Evolutionary conservation across 2,113 vertebrate species (phyloP), one percentile per base, ranked within the genome.

Genomic region (Salvelinus fontinalis): DNA sequence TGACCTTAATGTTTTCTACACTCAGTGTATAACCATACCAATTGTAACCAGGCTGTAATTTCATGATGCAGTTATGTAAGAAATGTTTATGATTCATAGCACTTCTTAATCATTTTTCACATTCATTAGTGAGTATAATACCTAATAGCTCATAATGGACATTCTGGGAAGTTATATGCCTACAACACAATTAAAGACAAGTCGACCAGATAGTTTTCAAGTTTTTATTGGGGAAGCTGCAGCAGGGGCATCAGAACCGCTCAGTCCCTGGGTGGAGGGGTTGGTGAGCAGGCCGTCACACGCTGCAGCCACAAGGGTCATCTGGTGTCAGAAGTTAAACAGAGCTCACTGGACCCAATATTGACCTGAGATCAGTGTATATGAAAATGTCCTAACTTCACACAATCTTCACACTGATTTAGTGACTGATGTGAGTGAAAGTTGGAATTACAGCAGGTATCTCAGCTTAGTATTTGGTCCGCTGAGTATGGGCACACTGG

Each of bases 251-350:
- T 94, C 93, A 91, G 88, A 84, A 79, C 80, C 75, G 75, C 80
- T 86, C 90, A 88, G 84, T 77, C 90, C 76, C 91, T 85, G 77
- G 74, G 64, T n/a, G 18, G 34, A 89, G 90, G 91, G 91, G 91
- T 91, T 93, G 76, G 72, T 89, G 90, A 92, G 84, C 72, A 67
- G 4, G 86, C 79, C 88, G 75, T 94, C 92, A 94, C 76, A 85
- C 65, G 71, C 87, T 93, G 88, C 88, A 87, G 83, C 70, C 67
- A 26, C 74, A 60, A 65, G 65, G 65, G 7, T 77, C 67, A 67
- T 67, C 27, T 11, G 27, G 0, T 54, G 27, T 67, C 73, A 74
- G 48, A 71, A 34, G 62, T 20, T n/a, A 26, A n/a, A 29, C 20
- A 34, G 20, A 68, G 7, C 73, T 29, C 51, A 54, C 51, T 54